phyloP scores from a whole-genome alignment of 1,140 invertebrate genomes.

The Brachionus rotundiformis region DNA sequence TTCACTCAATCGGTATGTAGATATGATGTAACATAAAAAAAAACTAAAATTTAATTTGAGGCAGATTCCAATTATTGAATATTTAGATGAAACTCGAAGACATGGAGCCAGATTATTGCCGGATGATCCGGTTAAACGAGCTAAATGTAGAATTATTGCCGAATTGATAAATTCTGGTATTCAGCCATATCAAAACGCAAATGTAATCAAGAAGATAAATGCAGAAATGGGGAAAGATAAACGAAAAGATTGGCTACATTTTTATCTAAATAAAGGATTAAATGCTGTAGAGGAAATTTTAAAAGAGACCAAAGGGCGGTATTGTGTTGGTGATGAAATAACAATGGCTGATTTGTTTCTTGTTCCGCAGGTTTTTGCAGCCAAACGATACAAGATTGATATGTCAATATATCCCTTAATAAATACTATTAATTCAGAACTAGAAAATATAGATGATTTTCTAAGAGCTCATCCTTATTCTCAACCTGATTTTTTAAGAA shows the following conservation, averaged over 20 bases:
- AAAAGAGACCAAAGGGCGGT: conserved; percentile 82
- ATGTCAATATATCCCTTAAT: conserved; percentile 15
- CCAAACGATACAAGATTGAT: conserved; percentile 15
- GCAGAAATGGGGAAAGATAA: conserved; percentile 55
- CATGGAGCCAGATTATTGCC: conserved; percentile 75
- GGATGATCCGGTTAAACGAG: conserved; percentile 77
- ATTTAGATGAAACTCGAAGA: conserved; percentile 85
- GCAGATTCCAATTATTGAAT: conserved; percentile 83
- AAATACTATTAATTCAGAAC: neutral
- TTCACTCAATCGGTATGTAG: conserved; percentile 42
- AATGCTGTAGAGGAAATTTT: conserved; percentile 81
- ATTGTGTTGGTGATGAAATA: conserved; percentile 87
- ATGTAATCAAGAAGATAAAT: conserved; percentile 66
- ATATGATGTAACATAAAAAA: neutral
- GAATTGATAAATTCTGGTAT: conserved; percentile 87
- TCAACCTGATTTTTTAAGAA: conserved; percentile 11
- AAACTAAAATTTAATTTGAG: neutral
- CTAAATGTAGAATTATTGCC: conserved; percentile 71
- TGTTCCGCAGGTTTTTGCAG: conserved; percentile 79
- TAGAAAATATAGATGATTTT: conserved; percentile 19
- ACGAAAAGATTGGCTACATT: conserved; percentile 75
- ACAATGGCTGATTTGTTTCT: conserved; percentile 91
- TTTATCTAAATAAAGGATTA: conserved; percentile 86
- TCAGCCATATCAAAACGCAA: conserved; percentile 90
- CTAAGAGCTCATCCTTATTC: conserved; percentile 15